Base-by-base conservation (phyloP, 2,113 vertebrate species). In the Aplodontia rufa region DNA sequence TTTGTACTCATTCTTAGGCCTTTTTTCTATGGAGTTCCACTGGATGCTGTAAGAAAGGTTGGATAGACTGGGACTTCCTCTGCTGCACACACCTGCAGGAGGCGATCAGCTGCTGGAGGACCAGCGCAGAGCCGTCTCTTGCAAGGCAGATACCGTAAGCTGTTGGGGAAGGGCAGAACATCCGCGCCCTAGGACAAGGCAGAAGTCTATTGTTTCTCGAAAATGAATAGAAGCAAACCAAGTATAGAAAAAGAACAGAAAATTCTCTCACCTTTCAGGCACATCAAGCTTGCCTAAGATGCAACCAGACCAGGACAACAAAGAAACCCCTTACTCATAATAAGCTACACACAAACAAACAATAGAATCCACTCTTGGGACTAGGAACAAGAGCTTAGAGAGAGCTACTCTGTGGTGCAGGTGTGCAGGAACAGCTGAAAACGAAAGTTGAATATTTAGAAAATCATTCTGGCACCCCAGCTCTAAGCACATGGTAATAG, bases 201-300 rank as follows among this genome's bases (percentile, higher is more conserved):
- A 83, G 72, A 95, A 90, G 47, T 37, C 30, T 88, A 76, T 17
- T 80, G 49, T 86, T 82, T 76, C 85, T 93, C 26, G 16, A 37
- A 82, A 45, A 90, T 51, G 47, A 92, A 75, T 3, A 53, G 86
- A 95, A 71, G 45, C 6, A 83, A 94, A 53, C 1, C 51, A 62
- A 14, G 22, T 55, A 47, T 26, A 5, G 49, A 30, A 9, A 85
- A 51, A 42, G n/a, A 8, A 28, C 14, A 60, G 75, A n/a, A 58
- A 82, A 51, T 19, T 30, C 47, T 88, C 30, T 30, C 8, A 6
- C 14, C 47, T 1, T 91, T 86, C 40, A 94, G 51, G 62, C 14
- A 66, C 47, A 81, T 8, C 40, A 37, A 35, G 30, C 2, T 47
- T 93, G 45, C 35, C 79, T 47, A 45, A 81, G 66, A 53, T 37